Evolutionary conservation across 2,113 vertebrate species (phyloP).

Genomic region (Bos indicus): DNA sequence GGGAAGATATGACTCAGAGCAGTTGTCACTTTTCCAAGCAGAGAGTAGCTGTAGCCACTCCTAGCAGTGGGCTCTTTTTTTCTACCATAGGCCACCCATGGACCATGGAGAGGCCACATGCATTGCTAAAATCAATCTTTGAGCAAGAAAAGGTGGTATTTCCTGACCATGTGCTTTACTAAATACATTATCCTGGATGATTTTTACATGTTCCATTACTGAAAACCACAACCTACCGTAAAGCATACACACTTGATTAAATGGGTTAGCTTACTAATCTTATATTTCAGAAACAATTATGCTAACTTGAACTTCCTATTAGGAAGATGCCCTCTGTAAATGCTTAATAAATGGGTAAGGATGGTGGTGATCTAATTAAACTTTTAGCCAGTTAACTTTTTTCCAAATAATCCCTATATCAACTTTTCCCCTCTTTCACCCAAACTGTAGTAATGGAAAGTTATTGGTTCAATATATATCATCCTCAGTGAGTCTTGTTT

Average conservation of each 20-base stretch:
- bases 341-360: background rate
- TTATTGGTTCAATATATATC: background rate
- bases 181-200: background rate
- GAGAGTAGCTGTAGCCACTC: background rate
- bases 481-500: constrained; percentile 18
- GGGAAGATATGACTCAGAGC: background rate
- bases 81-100: background rate
- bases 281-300: constrained; percentile 5
- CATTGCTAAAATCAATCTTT: background rate
- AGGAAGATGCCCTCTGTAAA: background rate
- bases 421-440: background rate
- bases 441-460: background rate
- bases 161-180: background rate
- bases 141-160: background rate
- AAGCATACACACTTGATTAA: background rate
- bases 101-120: background rate
- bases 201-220: background rate
- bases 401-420: background rate
- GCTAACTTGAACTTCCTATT: background rate
- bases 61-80: background rate
- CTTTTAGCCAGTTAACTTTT: constrained; percentile 3
- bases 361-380: background rate
- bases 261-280: background rate
- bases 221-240: constrained; percentile 11
- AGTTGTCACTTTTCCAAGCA: background rate